Conservation (phyloP, 2,113 vertebrate genomes). For the Colossoma macropomum region DNA sequence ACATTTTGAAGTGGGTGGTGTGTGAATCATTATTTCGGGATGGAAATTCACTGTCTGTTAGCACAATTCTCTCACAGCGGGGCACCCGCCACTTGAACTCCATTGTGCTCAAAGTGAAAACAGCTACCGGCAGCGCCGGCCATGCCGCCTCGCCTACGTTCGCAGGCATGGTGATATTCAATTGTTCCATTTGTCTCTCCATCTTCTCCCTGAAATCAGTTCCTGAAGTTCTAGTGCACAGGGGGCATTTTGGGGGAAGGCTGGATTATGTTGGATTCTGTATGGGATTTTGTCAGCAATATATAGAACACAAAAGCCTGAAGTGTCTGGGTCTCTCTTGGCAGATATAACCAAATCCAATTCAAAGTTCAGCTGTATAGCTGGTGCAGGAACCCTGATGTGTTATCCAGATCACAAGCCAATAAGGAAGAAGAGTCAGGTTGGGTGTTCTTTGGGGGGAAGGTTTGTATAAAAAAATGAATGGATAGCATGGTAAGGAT, state of each 20-base stretch:
- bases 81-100: background rate
- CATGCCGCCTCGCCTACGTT: background rate
- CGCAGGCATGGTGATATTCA: background rate
- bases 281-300: background rate
- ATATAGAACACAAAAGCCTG: background rate
- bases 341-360: background rate
- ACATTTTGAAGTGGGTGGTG: conserved; percentile 4
- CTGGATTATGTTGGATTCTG: background rate
- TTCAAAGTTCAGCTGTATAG: background rate
- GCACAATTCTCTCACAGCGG: background rate
- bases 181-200: conserved; percentile 6
- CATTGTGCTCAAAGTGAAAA: conserved; percentile 5
- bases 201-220: background rate
- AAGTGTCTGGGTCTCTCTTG: background rate
- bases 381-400: background rate
- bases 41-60: conserved; percentile 1
- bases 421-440: background rate
- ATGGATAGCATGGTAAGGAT: background rate
- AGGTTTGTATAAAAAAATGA: no score
- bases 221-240: background rate
- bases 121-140: background rate
- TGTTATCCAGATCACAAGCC: background rate
- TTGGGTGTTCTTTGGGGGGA: no score
- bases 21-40: conserved; percentile 8
- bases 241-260: background rate